phyloP scores from a whole-genome alignment of 2,888 invertebrate species.

The Synergus laeviventris region DNA sequence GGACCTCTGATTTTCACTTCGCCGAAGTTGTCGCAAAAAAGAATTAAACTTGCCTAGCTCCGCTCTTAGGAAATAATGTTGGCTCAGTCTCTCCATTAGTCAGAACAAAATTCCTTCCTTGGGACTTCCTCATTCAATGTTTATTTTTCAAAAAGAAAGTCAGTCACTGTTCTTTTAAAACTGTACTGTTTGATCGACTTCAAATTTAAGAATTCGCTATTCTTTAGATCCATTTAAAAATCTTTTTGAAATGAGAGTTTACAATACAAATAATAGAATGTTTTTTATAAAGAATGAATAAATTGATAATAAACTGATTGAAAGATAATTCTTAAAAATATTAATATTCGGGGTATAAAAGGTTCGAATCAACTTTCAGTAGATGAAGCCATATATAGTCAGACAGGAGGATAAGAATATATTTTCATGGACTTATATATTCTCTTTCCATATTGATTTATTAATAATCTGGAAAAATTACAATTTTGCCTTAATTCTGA shows the following conservation, averaged over 20 bases:
- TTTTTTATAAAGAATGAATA: not conserved
- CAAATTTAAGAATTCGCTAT: not conserved
- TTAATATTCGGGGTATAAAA: not conserved
- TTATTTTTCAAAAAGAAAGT: not conserved
- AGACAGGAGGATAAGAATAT: not conserved
- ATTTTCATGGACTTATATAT: not conserved
- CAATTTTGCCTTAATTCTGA: no score
- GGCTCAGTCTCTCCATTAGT: not conserved
- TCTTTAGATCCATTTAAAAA: no score
- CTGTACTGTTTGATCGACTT: not conserved
- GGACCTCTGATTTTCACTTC: constrained; percentile 55
- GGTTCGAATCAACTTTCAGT: constrained; percentile 1
- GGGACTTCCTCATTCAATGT: not conserved
- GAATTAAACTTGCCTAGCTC: constrained; percentile 44
- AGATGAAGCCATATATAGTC: constrained; percentile 13
- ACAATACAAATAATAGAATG: no score
- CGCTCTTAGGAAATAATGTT: not conserved
- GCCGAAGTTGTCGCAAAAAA: constrained; percentile 45
- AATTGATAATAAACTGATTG: no score
- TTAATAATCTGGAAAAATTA: not conserved
- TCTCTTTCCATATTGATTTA: no score
- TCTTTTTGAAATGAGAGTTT: no score
- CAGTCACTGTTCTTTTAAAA: no score
- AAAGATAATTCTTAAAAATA: not conserved
- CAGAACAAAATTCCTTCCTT: not conserved